A percentile compares a stretch with the other conserved stretches of the same genome.
phyloP scores from a whole-genome alignment of 2,797 vertebrate species.

The Gephyroberyx darwinii region DNA sequence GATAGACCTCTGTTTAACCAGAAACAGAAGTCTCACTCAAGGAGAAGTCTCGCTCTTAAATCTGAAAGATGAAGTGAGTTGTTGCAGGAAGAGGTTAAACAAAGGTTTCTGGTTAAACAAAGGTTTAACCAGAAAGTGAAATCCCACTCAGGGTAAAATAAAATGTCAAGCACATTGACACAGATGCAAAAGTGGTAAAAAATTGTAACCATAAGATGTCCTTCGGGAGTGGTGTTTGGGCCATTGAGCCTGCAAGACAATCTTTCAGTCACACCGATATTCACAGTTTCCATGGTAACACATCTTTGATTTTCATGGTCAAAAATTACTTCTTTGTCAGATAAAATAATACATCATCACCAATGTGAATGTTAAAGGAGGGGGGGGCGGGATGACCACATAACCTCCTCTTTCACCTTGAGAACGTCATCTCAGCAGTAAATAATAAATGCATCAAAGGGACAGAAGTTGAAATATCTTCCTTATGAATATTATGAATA shows the following conservation, averaged over 20 bases:
- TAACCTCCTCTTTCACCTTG: not conserved
- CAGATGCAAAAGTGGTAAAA: conserved; percentile 56
- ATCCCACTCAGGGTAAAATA: conserved; percentile 16
- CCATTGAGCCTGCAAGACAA: conserved; percentile 57
- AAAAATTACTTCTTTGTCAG: conserved; percentile 23
- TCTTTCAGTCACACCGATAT: conserved; percentile 53
- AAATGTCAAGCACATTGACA: conserved; percentile 57
- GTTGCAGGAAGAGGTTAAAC: too few relatives aligned
- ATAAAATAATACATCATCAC: conserved; percentile 40
- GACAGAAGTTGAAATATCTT: conserved; percentile 20
- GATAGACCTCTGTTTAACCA: too few relatives aligned
- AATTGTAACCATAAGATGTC: conserved; percentile 70
- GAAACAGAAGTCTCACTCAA: too few relatives aligned
- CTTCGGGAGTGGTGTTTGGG: conserved; percentile 56
- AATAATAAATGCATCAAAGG: not conserved
- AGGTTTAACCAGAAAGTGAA: too few relatives aligned
- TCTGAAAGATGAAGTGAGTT: too few relatives aligned
- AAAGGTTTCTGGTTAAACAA: too few relatives aligned
- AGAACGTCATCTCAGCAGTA: not conserved
- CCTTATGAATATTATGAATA: not conserved
- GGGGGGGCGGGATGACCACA: not conserved
- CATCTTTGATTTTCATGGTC: conserved; percentile 52
- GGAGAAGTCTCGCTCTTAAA: too few relatives aligned
- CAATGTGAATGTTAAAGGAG: not conserved
- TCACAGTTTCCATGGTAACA: conserved; percentile 73